These are phyloP conservation scores for Polydrusus tereticollis DNA, from an alignment of 2,888 invertebrate species.

Conservation along the genomic window DNA sequence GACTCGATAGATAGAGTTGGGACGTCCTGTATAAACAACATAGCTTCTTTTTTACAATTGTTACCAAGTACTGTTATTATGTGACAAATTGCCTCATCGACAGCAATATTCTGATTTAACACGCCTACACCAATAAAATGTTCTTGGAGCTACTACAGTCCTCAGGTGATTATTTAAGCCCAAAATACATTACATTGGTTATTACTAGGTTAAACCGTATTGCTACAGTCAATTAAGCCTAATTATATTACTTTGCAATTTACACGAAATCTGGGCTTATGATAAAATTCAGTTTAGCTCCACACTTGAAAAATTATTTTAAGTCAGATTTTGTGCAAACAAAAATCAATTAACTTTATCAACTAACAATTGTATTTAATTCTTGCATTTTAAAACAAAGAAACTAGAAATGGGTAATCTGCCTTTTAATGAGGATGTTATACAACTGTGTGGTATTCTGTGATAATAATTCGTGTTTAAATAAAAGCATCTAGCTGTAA, in stretches of 20 bases:
- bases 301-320: neutral
- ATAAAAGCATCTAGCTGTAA: slow-evolving; percentile 1
- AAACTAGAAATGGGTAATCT: neutral
- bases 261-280: neutral
- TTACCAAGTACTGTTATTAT: slow-evolving; percentile 1
- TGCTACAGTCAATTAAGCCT: neutral
- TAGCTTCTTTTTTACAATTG: slow-evolving; percentile 1
- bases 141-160: neutral
- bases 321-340: neutral
- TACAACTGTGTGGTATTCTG: neutral
- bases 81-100: neutral
- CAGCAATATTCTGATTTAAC: neutral
- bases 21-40: too few species aligned
- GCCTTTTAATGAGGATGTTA: neutral
- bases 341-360: neutral
- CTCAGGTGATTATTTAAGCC: neutral
- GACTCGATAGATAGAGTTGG: too few species aligned
- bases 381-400: slow-evolving; percentile 15
- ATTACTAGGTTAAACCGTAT: neutral
- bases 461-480: neutral
- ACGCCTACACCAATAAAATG: neutral
- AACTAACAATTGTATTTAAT: neutral
- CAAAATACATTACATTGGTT: neutral
- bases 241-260: neutral
- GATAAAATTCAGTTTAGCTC: neutral